Conservation (phyloP, 2,888 invertebrate genomes). For the Adelognathus sp. region DNA sequence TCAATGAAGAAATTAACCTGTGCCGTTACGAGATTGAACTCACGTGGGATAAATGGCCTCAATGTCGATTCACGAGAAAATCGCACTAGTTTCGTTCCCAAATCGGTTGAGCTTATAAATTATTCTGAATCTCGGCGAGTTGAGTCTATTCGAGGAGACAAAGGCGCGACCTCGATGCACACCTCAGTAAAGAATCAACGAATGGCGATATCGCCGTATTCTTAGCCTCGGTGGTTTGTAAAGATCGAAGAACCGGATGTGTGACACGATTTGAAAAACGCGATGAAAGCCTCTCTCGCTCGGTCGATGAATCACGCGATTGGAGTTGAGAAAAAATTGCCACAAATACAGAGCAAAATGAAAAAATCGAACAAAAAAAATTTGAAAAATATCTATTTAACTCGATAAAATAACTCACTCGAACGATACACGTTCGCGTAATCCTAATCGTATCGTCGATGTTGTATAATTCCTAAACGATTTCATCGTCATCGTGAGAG, state of each 20-base stretch:
- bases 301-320: background rate
- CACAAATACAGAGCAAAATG: background rate
- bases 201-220: conserved; percentile 7
- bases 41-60: background rate
- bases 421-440: conserved; percentile 8
- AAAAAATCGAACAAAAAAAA: background rate
- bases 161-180: background rate
- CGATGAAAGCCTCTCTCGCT: background rate
- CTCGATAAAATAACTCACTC: conserved; percentile 1
- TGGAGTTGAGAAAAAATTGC: background rate
- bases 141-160: background rate
- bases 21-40: background rate
- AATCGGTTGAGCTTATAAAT: conserved; percentile 4
- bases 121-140: conserved; percentile 10
- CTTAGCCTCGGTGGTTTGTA: background rate
- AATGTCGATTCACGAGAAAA: background rate
- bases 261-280: background rate
- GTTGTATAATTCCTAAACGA: conserved; percentile 18
- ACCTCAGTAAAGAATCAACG: conserved; percentile 17
- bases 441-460: conserved; percentile 28
- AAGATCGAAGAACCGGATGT: background rate
- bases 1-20: background rate
- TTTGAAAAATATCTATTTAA: background rate
- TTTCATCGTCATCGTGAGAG: conserved; percentile 17
- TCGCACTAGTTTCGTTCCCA: background rate